Evolutionary conservation across 2,888 invertebrate genomes (phyloP).

Genomic region (Creontiades dilutus): DNA sequence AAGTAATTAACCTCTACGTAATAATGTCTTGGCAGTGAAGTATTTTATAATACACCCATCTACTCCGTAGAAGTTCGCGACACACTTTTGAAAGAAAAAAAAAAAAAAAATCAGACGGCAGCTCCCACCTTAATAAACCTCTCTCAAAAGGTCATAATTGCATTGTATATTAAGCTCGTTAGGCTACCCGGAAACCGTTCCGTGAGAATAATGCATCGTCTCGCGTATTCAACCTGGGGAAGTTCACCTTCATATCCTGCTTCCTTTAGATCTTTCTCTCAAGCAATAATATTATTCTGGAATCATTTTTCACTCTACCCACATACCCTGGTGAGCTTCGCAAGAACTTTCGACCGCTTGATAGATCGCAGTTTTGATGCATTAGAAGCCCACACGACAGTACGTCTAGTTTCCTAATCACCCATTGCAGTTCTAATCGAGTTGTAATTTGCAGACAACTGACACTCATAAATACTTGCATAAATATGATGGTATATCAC

Average conservation of each 20-base stretch:
- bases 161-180: slow-evolving; percentile 1
- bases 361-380: background rate
- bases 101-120: background rate
- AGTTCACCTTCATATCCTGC: background rate
- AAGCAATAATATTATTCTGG: background rate
- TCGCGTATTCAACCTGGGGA: background rate
- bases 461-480: too few species aligned
- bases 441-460: background rate
- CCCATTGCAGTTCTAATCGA: background rate
- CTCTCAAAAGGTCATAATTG: background rate
- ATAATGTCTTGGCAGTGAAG: too few species aligned
- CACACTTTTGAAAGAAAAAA: too few species aligned
- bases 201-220: slow-evolving; percentile 4
- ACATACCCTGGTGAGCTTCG: background rate
- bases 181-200: background rate
- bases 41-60: too few species aligned
- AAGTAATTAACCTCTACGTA: too few species aligned
- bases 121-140: background rate
- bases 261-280: background rate
- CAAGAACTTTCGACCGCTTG: background rate
- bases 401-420: background rate
- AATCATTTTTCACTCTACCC: background rate
- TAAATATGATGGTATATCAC: too few species aligned
- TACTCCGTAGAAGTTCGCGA: too few species aligned
- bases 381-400: background rate